Conservation (phyloP, 2,797 vertebrate species). For the Hoplostethus mediterraneus region DNA sequence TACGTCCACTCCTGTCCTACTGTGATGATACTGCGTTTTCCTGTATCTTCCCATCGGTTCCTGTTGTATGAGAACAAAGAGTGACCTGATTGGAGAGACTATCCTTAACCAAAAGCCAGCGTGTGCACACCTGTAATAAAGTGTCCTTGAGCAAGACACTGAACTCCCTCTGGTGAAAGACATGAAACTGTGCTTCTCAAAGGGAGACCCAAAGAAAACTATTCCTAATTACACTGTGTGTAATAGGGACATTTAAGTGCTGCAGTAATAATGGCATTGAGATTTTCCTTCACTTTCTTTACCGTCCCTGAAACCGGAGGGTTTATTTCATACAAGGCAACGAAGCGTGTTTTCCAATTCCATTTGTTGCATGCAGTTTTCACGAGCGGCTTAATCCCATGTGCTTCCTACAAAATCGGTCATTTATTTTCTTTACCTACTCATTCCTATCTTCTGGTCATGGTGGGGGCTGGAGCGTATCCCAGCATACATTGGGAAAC, state of each 20-base stretch:
- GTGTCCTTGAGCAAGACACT: slow-evolving; percentile 53
- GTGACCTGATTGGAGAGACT: neutral
- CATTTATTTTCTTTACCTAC: too few species aligned
- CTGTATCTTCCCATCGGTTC: neutral
- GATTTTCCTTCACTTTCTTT: neutral
- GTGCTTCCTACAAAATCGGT: too few species aligned
- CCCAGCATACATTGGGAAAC: too few species aligned
- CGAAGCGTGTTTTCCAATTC: neutral
- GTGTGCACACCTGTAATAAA: neutral
- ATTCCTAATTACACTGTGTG: slow-evolving; percentile 11
- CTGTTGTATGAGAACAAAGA: neutral
- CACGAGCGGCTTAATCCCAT: too few species aligned
- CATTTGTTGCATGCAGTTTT: too few species aligned
- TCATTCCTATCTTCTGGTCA: too few species aligned
- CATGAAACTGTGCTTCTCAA: slow-evolving; percentile 34
- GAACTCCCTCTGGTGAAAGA: slow-evolving; percentile 29
- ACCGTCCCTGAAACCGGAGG: neutral
- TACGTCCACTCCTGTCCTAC: neutral
- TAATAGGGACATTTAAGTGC: slow-evolving; percentile 23
- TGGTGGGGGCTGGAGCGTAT: too few species aligned
- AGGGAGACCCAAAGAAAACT: slow-evolving; percentile 5
- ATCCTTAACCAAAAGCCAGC: slow-evolving; percentile 1
- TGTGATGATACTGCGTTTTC: neutral
- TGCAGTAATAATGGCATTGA: neutral
- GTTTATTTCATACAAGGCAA: slow-evolving; percentile 3